A percentile compares a stretch with the other conserved stretches of the same genome.
Conservation (phyloP, 1,140 invertebrate genomes). For the Trinorchestia longiramus region DNA sequence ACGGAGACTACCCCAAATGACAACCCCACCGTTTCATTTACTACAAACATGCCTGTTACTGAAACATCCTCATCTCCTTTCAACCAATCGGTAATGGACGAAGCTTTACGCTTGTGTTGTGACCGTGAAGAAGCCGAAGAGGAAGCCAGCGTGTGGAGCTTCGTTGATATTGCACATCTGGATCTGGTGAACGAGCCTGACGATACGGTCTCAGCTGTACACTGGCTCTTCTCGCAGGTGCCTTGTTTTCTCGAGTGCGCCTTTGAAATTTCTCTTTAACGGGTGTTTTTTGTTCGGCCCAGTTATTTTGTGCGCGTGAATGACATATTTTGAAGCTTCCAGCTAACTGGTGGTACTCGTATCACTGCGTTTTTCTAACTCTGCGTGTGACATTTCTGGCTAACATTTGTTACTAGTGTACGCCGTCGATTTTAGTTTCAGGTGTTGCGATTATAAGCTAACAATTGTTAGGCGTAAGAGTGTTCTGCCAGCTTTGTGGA, state of each 20-base stretch:
- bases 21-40: not conserved
- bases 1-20: not conserved
- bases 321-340: not conserved
- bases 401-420: not conserved
- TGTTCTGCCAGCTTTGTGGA: not conserved
- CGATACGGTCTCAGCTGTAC: conserved; percentile 47
- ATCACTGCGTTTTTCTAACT: not conserved
- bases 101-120: conserved; percentile 11
- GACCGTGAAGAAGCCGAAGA: conserved; percentile 55
- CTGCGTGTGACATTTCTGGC: not conserved
- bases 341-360: not conserved
- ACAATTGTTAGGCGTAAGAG: not conserved
- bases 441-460: not conserved
- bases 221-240: conserved; percentile 56
- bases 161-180: conserved; percentile 41
- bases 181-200: conserved; percentile 49
- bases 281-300: not conserved
- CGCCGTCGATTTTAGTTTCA: not conserved
- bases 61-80: not conserved
- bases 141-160: conserved; percentile 47
- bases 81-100: conserved; percentile 1
- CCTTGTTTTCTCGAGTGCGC: conserved; percentile 2
- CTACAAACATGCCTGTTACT: not conserved
- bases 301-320: not conserved
- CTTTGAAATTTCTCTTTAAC: not conserved